Conservation (phyloP, 2,113 vertebrate species). For the Cavia porcellus region DNA sequence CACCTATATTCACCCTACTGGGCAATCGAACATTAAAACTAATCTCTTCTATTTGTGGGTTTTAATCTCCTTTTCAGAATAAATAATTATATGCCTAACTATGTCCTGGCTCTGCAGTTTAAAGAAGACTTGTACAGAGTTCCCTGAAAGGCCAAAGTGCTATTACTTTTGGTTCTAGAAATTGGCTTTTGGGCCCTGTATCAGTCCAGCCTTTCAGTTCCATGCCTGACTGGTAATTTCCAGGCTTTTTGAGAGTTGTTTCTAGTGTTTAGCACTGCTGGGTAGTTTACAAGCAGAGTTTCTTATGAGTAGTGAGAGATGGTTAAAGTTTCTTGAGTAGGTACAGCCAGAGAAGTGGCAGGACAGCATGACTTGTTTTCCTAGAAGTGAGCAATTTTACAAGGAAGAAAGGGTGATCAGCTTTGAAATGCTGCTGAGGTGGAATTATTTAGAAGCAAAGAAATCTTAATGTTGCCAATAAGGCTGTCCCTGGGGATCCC, state of each 20-base stretch:
- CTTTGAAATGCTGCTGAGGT: neutral
- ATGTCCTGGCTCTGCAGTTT: neutral
- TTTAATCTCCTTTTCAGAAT: slow-evolving; percentile 36
- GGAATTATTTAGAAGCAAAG: neutral
- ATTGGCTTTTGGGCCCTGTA: neutral
- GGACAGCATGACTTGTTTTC: neutral
- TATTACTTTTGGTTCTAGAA: neutral
- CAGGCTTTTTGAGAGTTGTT: slow-evolving; percentile 16
- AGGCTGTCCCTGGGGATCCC: neutral
- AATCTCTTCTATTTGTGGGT: neutral
- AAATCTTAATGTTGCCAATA: neutral
- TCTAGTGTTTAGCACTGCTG: neutral
- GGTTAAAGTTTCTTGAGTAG: neutral
- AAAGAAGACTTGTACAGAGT: neutral
- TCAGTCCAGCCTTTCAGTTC: neutral
- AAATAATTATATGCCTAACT: neutral
- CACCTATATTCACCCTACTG: neutral
- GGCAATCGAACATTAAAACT: neutral
- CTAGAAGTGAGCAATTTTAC: neutral
- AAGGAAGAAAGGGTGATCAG: neutral
- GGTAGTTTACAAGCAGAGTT: neutral
- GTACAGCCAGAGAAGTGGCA: neutral
- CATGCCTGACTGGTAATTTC: neutral
- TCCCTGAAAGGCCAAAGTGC: neutral
- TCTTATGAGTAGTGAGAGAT: neutral